Evolutionary conservation across 2,113 vertebrate species (phyloP).

Genomic region (Petrocephalus zakoni): DNA sequence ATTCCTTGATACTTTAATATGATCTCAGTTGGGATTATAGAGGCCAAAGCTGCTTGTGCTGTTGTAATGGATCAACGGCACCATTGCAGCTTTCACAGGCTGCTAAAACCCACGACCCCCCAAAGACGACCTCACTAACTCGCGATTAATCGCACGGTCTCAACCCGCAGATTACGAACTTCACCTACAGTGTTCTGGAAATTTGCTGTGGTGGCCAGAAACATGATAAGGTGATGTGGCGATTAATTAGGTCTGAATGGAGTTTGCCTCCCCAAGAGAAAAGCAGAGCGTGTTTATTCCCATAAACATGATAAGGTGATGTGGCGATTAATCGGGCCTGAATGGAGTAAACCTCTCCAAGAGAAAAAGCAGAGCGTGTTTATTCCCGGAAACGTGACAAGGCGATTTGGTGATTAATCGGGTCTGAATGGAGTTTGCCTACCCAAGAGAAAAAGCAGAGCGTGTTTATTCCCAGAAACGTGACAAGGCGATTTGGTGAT

Average conservation of each 20-base stretch:
- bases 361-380: conserved; percentile 25
- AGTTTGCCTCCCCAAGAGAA: too few relatives aligned
- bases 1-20: conserved; percentile 42
- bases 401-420: conserved; percentile 51
- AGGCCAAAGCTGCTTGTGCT: background rate
- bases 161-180: background rate
- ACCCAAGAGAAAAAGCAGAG: conserved; percentile 37
- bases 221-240: conserved; percentile 43
- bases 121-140: background rate
- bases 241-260: conserved; percentile 47
- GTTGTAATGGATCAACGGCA: background rate
- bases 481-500: conserved; percentile 49
- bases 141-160: background rate
- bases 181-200: background rate
- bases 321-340: conserved; percentile 49
- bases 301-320: conserved; percentile 45
- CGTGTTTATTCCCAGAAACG: conserved; percentile 15
- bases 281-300: too few relatives aligned
- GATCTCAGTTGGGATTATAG: background rate
- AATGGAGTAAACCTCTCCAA: conserved; percentile 32
- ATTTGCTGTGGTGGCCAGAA: conserved; percentile 17
- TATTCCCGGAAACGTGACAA: conserved; percentile 30
- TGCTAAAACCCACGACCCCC: background rate
- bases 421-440: conserved; percentile 28
- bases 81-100: background rate